These are phyloP conservation scores for Ashinkailepas kermadecensis DNA, from an alignment of 2,888 invertebrate species.

Conservation along the genomic window DNA sequence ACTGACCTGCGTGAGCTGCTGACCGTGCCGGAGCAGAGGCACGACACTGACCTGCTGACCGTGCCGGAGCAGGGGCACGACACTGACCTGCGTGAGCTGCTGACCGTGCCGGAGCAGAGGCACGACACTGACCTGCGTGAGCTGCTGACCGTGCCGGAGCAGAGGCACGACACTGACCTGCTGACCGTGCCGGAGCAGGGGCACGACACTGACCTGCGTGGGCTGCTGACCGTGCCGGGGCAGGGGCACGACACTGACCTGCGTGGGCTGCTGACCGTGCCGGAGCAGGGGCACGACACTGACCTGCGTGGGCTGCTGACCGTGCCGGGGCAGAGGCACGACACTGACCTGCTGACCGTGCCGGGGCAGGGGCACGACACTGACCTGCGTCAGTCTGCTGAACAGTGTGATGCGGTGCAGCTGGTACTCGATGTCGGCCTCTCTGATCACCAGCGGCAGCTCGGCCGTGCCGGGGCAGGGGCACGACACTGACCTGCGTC, in stretches of 20 bases:
- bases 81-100: slow-evolving; percentile 64
- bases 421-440: slow-evolving; percentile 94
- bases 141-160: too few relatives aligned
- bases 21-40: too few relatives aligned
- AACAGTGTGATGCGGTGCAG: slow-evolving; percentile 81
- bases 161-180: slow-evolving; percentile 52
- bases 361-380: too few relatives aligned
- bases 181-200: too few relatives aligned
- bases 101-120: too few relatives aligned
- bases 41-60: slow-evolving; percentile 51
- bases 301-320: too few relatives aligned
- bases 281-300: too few relatives aligned
- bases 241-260: slow-evolving; percentile 50
- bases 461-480: slow-evolving; percentile 67
- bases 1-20: slow-evolving; percentile 66
- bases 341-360: slow-evolving; percentile 54
- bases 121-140: slow-evolving; percentile 57
- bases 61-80: too few relatives aligned
- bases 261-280: too few relatives aligned
- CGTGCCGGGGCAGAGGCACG: too few relatives aligned
- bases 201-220: slow-evolving; percentile 54
- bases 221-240: too few relatives aligned
- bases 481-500: too few relatives aligned
- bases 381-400: slow-evolving; percentile 67
- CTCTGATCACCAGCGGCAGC: slow-evolving; percentile 85